Base-by-base conservation (phyloP, 2,113 vertebrate species). In the Polypterus senegalus region DNA sequence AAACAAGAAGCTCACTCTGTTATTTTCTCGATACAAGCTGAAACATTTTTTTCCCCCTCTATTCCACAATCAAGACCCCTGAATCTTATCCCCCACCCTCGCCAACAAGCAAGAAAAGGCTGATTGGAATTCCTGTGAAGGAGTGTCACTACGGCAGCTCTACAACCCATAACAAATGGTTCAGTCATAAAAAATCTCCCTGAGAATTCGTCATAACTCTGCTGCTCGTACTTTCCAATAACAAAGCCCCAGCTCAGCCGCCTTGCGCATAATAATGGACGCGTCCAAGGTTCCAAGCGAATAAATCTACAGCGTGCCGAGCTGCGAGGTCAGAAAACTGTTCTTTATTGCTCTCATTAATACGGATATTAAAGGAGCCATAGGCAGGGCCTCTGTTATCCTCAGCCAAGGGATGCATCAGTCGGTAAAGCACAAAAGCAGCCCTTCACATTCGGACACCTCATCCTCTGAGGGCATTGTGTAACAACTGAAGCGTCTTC, bases 131-230 rank as follows among this genome's bases (percentile, higher is more conserved):
- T 83, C 78, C 71, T 68, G 63, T 69, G 71, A 67, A 60, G 78
- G 71, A 78, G 67, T 63, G 74, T 77, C 76, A 73, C 76, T 83
- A 80, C 79, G 79, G 77, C 74, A 74, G 80, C 76, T 73, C 72
- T 66, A 69, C 71, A 73, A 73, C 67, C 66, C 73, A 73, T 82
- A 84, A 86, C 77, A 84, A 86, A 87, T 84, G 82, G 75, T 71
- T 76, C 78, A 74, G 77, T 88, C 84, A 86, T 82, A 83, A 83
- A 81, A 80, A 79, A 84, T 86, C 83, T 77, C 76, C 61, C 65
- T 66, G 65, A 45, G 72, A 76, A 83, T 88, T 82, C 48, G 77
- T 86, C 84, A 84, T 83, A 81, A 79, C 11, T 27, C 69, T 74
- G 68, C 70, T 72, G 67, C 57, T 48, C 53, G 65, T 58, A 60